Conservation (phyloP, 2,888 invertebrate genomes). For the Abrostola triplasia region DNA sequence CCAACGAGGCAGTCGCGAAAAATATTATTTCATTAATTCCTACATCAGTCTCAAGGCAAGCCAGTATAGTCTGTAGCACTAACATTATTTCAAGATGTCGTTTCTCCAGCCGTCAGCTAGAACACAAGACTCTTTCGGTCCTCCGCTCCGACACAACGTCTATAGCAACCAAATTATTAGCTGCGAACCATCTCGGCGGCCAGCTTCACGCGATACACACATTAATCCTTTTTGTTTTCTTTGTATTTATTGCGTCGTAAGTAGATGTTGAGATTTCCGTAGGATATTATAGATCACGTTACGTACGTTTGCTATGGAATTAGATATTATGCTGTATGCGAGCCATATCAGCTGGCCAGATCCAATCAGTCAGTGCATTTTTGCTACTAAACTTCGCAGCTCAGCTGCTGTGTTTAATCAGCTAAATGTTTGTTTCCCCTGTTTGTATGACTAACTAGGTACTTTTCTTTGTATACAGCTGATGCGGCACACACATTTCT, state of each 20-base stretch:
- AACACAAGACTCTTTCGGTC: neutral
- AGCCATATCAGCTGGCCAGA: neutral
- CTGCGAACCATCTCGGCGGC: slow-evolving; percentile 2
- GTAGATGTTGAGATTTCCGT: slow-evolving; percentile 5
- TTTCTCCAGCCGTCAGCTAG: neutral
- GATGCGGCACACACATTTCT: neutral
- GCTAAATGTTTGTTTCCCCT: neutral
- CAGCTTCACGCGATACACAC: slow-evolving; percentile 19
- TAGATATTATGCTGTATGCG: slow-evolving; percentile 6
- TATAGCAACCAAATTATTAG: slow-evolving; percentile 20
- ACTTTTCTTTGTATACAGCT: neutral
- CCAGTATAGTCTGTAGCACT: no score
- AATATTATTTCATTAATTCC: no score
- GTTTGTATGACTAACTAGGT: neutral
- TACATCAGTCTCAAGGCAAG: no score
- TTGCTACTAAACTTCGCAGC: neutral
- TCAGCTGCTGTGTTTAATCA: slow-evolving; percentile 3
- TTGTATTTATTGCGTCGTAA: slow-evolving; percentile 13
- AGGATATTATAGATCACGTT: slow-evolving; percentile 16
- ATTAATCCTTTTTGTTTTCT: slow-evolving; percentile 18
- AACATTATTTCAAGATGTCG: neutral
- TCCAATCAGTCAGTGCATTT: neutral
- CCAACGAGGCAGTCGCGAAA: no score
- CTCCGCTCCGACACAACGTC: slow-evolving; percentile 1
- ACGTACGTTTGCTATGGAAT: slow-evolving; percentile 19